Evolutionary conservation across 2,888 invertebrate genomes (phyloP).

Genomic region (Dicycla oo): DNA sequence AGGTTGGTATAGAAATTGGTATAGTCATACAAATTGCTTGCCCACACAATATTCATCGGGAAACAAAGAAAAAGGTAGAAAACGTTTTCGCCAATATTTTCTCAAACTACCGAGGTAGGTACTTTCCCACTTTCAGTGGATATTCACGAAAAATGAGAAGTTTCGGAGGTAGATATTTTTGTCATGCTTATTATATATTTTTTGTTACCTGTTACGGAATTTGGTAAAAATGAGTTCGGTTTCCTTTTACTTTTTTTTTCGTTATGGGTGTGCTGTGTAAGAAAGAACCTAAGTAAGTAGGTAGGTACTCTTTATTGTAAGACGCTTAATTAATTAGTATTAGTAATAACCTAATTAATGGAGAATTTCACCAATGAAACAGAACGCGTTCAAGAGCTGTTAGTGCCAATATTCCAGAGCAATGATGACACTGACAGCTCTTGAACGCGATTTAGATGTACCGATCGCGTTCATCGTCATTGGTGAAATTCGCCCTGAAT

Average conservation of each 20-base stretch:
- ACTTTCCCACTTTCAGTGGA: background rate
- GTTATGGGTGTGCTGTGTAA: too few species aligned
- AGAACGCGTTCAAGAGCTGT: too few species aligned
- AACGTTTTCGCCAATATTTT: conserved; percentile 33
- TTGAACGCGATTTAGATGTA: too few species aligned
- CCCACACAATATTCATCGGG: conserved; percentile 5
- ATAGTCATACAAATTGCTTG: conserved; percentile 1
- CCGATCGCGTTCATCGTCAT: background rate
- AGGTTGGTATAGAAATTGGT: conserved; percentile 2
- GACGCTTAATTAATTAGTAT: too few species aligned
- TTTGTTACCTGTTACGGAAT: conserved; percentile 24
- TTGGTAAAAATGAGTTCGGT: conserved; percentile 1
- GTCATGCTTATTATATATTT: conserved; percentile 22
- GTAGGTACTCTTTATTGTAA: too few species aligned
- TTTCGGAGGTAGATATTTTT: conserved; percentile 32
- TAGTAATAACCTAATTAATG: too few species aligned
- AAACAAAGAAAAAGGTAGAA: conserved; percentile 22
- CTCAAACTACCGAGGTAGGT: conserved; percentile 12
- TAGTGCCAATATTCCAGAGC: too few species aligned
- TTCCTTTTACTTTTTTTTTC: background rate
- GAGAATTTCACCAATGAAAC: too few species aligned
- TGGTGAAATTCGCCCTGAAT: background rate
- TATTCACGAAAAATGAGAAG: conserved; percentile 39
- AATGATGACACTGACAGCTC: too few species aligned
- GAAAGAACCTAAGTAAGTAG: too few species aligned